These are phyloP conservation scores for Cotesia congregata DNA, from an alignment of 2,888 invertebrate species.

Conservation along the genomic window DNA sequence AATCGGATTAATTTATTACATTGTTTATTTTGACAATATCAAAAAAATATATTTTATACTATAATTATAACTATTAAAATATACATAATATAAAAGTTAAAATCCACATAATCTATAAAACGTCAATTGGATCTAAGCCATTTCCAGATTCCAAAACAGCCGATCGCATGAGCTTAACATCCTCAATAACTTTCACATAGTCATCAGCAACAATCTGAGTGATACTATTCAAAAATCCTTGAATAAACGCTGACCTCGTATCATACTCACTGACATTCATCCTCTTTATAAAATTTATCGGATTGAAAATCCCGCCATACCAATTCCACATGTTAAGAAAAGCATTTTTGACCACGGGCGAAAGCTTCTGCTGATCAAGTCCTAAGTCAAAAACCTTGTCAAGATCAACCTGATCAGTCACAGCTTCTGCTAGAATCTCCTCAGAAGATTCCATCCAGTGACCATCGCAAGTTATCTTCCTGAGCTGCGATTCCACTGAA, in stretches of 20 bases:
- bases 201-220: slow-evolving; percentile 17
- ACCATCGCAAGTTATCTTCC: slow-evolving; percentile 22
- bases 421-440: slow-evolving; percentile 10
- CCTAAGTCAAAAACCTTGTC: slow-evolving; percentile 25
- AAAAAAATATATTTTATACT: too few relatives aligned
- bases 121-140: slow-evolving; percentile 32
- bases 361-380: slow-evolving; percentile 21
- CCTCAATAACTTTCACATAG: slow-evolving; percentile 16
- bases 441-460: slow-evolving; percentile 35
- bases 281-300: background rate
- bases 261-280: slow-evolving; percentile 24
- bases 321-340: slow-evolving; percentile 29
- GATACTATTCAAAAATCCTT: slow-evolving; percentile 16
- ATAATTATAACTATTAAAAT: background rate
- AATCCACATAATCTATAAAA: slow-evolving; percentile 6
- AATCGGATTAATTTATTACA: too few relatives aligned
- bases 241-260: slow-evolving; percentile 24
- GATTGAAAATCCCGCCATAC: slow-evolving; percentile 18
- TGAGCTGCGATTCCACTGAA: slow-evolving; percentile 18
- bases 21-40: too few relatives aligned
- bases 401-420: slow-evolving; percentile 28
- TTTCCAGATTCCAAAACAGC: slow-evolving; percentile 35
- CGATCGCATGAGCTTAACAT: slow-evolving; percentile 37
- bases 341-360: slow-evolving; percentile 22
- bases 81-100: background rate